Conservation (phyloP, 1,140 invertebrate species). For the Zaprionus africanus region DNA sequence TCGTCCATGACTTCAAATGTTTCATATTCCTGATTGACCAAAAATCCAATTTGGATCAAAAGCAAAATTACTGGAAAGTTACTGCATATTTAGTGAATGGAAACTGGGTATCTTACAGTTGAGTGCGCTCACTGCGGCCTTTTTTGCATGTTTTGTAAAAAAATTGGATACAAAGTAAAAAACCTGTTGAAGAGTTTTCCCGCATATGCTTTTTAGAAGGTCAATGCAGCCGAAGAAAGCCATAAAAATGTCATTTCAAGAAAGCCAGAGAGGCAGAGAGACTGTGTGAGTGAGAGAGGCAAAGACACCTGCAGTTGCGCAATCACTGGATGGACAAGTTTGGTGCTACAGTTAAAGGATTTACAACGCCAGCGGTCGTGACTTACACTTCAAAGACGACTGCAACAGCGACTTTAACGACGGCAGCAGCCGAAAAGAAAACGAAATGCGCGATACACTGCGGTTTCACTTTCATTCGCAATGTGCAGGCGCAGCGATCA, state of each 20-base stretch:
- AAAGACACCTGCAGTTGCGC: constrained; percentile 54
- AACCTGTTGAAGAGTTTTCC: constrained; percentile 76
- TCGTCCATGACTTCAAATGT: not conserved
- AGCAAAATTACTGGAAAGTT: not conserved
- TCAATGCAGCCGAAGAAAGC: constrained; percentile 80
- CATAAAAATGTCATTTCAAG: constrained; percentile 68
- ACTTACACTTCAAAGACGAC: constrained; percentile 31
- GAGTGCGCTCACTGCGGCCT: not conserved
- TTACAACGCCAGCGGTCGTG: constrained; percentile 21
- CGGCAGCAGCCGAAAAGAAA: constrained; percentile 65
- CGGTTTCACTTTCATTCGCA: constrained; percentile 84
- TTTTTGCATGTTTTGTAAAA: constrained; percentile 6
- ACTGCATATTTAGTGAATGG: not conserved
- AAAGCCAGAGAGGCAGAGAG: constrained; percentile 15
- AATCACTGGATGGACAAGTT: constrained; percentile 73
- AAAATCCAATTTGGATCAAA: not conserved
- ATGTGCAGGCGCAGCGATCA: constrained; percentile 73
- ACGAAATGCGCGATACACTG: constrained; percentile 72
- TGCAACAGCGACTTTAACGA: constrained; percentile 11
- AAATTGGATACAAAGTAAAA: constrained; percentile 46
- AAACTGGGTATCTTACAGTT: constrained; percentile 37
- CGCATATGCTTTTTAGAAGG: constrained; percentile 65
- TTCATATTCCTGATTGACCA: not conserved
- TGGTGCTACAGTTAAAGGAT: constrained; percentile 80
- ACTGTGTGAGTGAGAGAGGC: not conserved